Evolutionary conservation across 2,797 vertebrate genomes (phyloP), one percentile per base, ranked within the genome.

Genomic region (Danio tinwini): DNA sequence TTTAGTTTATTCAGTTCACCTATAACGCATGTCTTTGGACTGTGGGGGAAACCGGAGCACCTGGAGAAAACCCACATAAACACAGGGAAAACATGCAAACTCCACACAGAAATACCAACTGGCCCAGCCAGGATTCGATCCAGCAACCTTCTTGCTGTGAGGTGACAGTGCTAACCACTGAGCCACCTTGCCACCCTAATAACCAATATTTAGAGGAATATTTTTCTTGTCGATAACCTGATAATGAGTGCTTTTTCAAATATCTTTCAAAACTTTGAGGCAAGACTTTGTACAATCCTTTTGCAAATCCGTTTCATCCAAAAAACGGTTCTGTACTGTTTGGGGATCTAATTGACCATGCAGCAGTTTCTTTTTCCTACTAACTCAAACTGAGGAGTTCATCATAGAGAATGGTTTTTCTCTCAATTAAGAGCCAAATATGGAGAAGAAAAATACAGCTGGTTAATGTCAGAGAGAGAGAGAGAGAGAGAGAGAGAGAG

Each of bases 391-490:
- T 39, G 39, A 1, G 17, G 53, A 62, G 72, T 50, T 63, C 63
- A 55, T 55, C 42, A 13, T 50, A 78, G 55, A 77, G 69, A 53
- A 52, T 53, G 52, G 47, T 19, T 73, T 80, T 76, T 80, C 77
- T 68, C 49, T 82, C 72, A 82, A 86, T 85, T 82, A 80, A 78
- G 71, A n/a, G 64, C 82, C 80, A 81, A 86, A 85, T 82, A 86
- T 82, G 83, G 82, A 72, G 69, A 85, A 82, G 70, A 63, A 74
- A 77, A 83, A 81, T 64, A 75, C 78, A 82, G 79, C 77, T 85
- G 83, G 76, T 68, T 73, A 71, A 64, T 74, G 76, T 86, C 59
- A 68, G 59, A 71, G 5, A 50, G 50, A n/a, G 29, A 79, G 65
- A 71, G n/a, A 44, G 67, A 56, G 49, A 56, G 49, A 58, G 74